Percentiles rank a stretch among this genome's conserved stretches.
Evolutionary conservation across 2,797 vertebrate species (phyloP).

Genomic region (Nasua narica): DNA sequence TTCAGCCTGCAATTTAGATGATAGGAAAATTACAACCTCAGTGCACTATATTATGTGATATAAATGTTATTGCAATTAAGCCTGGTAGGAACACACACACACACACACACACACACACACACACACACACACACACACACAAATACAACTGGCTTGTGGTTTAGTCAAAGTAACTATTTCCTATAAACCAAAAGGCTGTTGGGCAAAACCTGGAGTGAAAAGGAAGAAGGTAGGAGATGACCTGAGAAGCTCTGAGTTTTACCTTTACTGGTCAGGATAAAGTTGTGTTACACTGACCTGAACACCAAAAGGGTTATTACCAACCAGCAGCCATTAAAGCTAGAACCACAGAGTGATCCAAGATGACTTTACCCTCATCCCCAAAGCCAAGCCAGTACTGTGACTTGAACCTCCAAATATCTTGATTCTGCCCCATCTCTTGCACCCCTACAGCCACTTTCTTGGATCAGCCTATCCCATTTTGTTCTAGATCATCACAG

Average conservation of each 20-base stretch:
- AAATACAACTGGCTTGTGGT: slow-evolving; percentile 9
- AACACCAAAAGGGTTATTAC: not conserved
- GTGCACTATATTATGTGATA: slow-evolving; percentile 84
- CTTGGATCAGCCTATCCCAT: not conserved
- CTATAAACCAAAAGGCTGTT: slow-evolving; percentile 27
- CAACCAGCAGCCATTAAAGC: not conserved
- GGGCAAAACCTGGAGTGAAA: not conserved
- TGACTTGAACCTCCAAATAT: not conserved
- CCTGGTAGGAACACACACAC: slow-evolving; percentile 70
- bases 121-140: slow-evolving; percentile 53
- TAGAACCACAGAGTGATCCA: not conserved
- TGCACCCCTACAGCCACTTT: not conserved
- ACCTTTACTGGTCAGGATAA: not conserved
- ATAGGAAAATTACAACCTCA: slow-evolving; percentile 89
- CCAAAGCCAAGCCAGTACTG: not conserved
- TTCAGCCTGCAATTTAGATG: slow-evolving; percentile 89
- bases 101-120: slow-evolving; percentile 50
- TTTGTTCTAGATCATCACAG: not conserved
- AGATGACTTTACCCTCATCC: not conserved
- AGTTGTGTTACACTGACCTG: not conserved
- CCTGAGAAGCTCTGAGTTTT: not conserved
- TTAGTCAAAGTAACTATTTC: slow-evolving; percentile 57
- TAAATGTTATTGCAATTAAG: slow-evolving; percentile 88
- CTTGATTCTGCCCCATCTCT: not conserved
- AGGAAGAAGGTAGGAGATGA: not conserved